Evolutionary conservation across 1,140 invertebrate genomes (phyloP).

Genomic region (Lepidurus couesii): DNA sequence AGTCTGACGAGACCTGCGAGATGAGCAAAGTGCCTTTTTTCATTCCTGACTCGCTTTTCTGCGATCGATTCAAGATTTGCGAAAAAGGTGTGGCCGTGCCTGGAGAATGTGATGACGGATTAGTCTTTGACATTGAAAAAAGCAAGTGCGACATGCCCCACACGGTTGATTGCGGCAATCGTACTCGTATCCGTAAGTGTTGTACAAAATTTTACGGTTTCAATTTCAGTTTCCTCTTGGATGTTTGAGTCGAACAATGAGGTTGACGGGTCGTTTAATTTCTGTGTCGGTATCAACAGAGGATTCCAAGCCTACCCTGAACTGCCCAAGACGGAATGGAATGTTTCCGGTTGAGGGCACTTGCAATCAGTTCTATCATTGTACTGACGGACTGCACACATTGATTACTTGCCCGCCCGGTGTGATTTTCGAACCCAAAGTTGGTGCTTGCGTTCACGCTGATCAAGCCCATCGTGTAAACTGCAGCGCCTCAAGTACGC

Average conservation of each 20-base stretch:
- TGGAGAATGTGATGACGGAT: constrained; percentile 45
- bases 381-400: constrained; percentile 31
- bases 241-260: constrained; percentile 5
- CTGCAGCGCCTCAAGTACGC: constrained; percentile 36
- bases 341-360: constrained; percentile 32
- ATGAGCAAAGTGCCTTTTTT: neutral
- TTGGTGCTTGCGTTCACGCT: constrained; percentile 42
- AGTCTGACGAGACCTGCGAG: neutral
- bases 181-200: constrained; percentile 44
- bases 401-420: constrained; percentile 46
- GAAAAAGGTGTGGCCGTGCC: neutral
- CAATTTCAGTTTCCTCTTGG: neutral
- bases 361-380: constrained; percentile 35
- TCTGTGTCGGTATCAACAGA: constrained; percentile 18
- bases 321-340: constrained; percentile 33
- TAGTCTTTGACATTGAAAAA: constrained; percentile 43
- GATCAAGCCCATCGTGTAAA: constrained; percentile 37
- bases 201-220: neutral
- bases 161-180: constrained; percentile 43
- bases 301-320: constrained; percentile 23
- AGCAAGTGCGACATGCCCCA: constrained; percentile 45
- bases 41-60: constrained; percentile 20
- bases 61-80: constrained; percentile 20
- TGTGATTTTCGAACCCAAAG: constrained; percentile 44
- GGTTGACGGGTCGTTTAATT: neutral